Base-by-base conservation (phyloP, 2,888 invertebrate species). In the Gortyna flavago region DNA sequence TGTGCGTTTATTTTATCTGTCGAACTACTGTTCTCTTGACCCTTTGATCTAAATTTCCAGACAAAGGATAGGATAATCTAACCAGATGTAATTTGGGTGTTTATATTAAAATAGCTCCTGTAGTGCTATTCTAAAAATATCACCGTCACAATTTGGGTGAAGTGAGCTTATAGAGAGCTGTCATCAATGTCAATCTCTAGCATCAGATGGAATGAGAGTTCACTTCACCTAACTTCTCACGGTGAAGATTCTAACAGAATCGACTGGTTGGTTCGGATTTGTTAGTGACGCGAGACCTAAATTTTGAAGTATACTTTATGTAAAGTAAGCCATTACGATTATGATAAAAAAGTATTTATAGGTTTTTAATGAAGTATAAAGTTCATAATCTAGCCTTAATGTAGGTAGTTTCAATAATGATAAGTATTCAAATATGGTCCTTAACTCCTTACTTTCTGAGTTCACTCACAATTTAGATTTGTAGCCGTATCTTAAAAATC, bases 271-370 rank as follows among this genome's bases (percentile, higher is more conserved):
- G n/a, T n/a, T 74, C 69, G 68, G 74, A 79, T 62, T 38, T 70
- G 38, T 65, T 35, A 57, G 16, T 83, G 83, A 81, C 75, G 80
- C 38, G n/a, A 72, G 78, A 59, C 78, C 85, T 77, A 85, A 13
- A 77, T 83, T 80, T 72, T 73, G 32, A 21, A 65, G 48, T 67
- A 41, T 48, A 41, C 64, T 74, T 61, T 70, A 48, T 54, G 32
- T 38, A 41, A 72, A 77, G 35, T 75, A 64, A 35, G 59, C 61
- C 65, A 71, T 76, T 18, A n/a, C 13, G 64, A 76, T 67, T 71
- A 69, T 54, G 70, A 66, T 67, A 70, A 72, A 61, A 54, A 21
- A 41, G 1, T 44, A 51, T 57, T 59, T 61, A 44, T 54, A 11
- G 35, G 29, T 54, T 11, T 61, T 9, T 67, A 67, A 68, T 59